A percentile compares a stretch with the other conserved stretches of the same genome.
Evolutionary conservation across 92 coral and sea anemone species (phyloP).

Genomic region (Muricea muricata): DNA sequence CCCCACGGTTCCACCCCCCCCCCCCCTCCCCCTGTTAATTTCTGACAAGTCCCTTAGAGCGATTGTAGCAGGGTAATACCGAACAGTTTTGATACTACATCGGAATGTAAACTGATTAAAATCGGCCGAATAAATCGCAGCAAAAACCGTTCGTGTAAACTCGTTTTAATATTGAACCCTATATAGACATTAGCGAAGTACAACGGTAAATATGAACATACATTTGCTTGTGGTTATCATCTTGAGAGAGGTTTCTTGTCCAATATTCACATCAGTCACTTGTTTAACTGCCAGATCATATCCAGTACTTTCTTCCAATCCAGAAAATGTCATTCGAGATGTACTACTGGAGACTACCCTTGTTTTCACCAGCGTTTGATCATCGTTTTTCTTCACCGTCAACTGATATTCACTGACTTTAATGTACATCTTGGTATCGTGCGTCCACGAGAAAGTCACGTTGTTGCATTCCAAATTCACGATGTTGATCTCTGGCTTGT

Average conservation of each 20-base stretch:
- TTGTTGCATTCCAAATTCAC: slow-evolving; percentile 12
- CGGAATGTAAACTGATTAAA: too few species aligned
- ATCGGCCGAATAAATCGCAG: too few species aligned
- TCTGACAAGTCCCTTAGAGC: too few species aligned
- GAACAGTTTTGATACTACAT: too few species aligned
- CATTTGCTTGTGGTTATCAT: neutral
- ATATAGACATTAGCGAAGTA: neutral
- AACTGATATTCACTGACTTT: neutral
- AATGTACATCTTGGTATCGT: neutral
- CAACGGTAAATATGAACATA: slow-evolving; percentile 1
- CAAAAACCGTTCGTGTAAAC: too few species aligned
- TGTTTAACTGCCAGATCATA: slow-evolving; percentile 22
- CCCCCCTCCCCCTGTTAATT: too few species aligned
- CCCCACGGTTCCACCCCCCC: too few species aligned
- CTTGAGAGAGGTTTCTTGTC: neutral
- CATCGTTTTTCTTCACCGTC: neutral
- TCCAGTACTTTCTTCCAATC: slow-evolving; percentile 6
- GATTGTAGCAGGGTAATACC: too few species aligned
- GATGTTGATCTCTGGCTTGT: slow-evolving; percentile 14
- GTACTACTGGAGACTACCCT: neutral
- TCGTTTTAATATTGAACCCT: too few species aligned
- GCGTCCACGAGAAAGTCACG: slow-evolving; percentile 29
- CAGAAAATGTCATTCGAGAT: neutral
- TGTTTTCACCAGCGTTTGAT: neutral
- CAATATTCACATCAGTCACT: neutral